Conservation (phyloP, 53 echinoderm and acorn worm species). For the Glandiceps talaboti region DNA sequence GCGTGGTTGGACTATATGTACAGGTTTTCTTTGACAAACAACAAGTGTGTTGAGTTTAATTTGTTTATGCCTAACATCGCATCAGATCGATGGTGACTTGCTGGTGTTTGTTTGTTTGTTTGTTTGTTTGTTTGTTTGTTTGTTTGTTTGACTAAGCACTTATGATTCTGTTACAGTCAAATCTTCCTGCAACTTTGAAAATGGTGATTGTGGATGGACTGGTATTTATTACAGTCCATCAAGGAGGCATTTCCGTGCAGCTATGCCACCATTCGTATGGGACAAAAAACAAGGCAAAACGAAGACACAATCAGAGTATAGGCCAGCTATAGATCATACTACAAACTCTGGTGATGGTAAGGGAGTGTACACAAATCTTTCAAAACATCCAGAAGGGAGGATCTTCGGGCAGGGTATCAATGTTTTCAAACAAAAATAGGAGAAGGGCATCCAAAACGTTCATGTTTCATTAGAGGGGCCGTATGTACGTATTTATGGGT, state of each 20-base stretch:
- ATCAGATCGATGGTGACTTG: too few species aligned
- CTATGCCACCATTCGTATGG: neutral
- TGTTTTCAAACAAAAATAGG: too few species aligned
- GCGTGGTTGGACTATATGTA: too few species aligned
- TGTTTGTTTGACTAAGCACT: neutral
- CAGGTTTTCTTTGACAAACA: too few species aligned
- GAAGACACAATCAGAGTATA: conserved; percentile 17
- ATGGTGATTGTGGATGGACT: neutral
- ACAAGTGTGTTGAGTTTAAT: too few species aligned
- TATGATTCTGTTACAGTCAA: conserved; percentile 15
- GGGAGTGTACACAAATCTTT: too few species aligned
- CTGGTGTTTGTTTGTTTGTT: neutral
- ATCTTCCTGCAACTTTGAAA: conserved; percentile 51
- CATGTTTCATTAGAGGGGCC: too few species aligned
- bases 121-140: neutral
- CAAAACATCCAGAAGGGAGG: too few species aligned
- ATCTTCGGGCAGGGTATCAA: too few species aligned
- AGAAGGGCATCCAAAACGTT: too few species aligned
- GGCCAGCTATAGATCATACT: conserved; percentile 52
- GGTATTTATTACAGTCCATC: neutral
- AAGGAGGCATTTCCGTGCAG: neutral
- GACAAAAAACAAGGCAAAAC: conserved; percentile 9
- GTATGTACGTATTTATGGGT: too few species aligned
- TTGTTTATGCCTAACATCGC: too few species aligned
- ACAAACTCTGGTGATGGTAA: conserved; percentile 31